Evolutionary conservation across 2,113 vertebrate species (phyloP).

Genomic region (Ardeotis arabs): DNA sequence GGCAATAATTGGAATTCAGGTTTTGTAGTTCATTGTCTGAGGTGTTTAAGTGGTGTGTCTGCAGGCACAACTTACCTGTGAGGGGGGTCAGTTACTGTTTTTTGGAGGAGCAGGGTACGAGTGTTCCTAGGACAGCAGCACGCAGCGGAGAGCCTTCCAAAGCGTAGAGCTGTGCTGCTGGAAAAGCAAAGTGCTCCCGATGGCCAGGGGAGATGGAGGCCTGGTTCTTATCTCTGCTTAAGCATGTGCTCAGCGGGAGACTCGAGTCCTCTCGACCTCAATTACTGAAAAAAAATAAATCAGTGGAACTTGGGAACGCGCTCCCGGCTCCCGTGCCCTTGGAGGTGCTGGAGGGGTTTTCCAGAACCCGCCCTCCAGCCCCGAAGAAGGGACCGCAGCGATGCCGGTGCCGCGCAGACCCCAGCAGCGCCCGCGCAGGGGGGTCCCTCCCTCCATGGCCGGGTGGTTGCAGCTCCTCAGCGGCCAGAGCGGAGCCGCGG

Average conservation of each 20-base stretch:
- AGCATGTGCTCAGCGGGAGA: background rate
- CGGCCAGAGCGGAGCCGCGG: background rate
- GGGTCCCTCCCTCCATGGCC: no score
- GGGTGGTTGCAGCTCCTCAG: background rate
- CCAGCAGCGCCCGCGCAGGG: background rate
- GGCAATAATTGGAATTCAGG: background rate
- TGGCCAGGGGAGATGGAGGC: background rate
- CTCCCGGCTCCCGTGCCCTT: background rate
- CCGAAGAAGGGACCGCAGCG: background rate
- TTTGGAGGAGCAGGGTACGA: background rate
- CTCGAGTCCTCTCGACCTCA: background rate
- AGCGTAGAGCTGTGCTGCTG: background rate
- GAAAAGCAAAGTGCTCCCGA: background rate
- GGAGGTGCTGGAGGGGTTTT: accelerated
- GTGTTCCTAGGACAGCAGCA: accelerated
- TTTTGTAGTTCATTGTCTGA: background rate
- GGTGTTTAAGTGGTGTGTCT: background rate
- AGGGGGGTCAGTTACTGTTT: background rate
- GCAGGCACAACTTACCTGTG: background rate
- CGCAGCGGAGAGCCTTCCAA: background rate
- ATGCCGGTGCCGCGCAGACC: background rate
- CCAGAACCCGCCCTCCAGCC: background rate
- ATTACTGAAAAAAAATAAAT: background rate
- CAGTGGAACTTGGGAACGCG: no score
- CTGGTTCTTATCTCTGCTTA: background rate